phyloP scores from a whole-genome alignment of 2,797 vertebrate genomes.

The Schizothorax lantsangensis region DNA sequence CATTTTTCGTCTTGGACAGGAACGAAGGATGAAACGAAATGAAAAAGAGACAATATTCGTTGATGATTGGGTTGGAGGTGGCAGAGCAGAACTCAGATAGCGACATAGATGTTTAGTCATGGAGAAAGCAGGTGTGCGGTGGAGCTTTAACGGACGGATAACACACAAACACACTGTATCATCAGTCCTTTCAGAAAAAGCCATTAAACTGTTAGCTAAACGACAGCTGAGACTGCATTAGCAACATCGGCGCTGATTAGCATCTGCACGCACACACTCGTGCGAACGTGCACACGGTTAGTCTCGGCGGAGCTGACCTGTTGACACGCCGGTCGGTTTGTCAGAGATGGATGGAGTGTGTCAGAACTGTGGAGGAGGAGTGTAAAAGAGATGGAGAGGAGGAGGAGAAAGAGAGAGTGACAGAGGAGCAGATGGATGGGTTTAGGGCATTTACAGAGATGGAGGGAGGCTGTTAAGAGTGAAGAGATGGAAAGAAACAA shows the following conservation, averaged over 20 bases:
- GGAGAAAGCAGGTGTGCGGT: slow-evolving; percentile 58
- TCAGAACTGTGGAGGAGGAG: slow-evolving; percentile 42
- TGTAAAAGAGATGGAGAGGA: slow-evolving; percentile 49
- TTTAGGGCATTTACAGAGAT: slow-evolving; percentile 37
- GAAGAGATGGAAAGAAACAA: slow-evolving; percentile 29
- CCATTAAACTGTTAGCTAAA: slow-evolving; percentile 50
- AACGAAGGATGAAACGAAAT: slow-evolving; percentile 39
- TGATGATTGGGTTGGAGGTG: slow-evolving; percentile 44
- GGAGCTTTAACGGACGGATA: slow-evolving; percentile 19
- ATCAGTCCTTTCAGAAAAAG: slow-evolving; percentile 41
- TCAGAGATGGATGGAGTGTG: slow-evolving; percentile 51
- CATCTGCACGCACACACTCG: slow-evolving; percentile 41
- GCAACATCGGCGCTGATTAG: slow-evolving; percentile 45
- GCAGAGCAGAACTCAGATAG: slow-evolving; percentile 19
- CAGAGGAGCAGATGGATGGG: slow-evolving; percentile 42
- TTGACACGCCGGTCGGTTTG: slow-evolving; percentile 43
- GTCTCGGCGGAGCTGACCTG: slow-evolving; percentile 45
- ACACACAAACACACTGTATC: slow-evolving; percentile 37
- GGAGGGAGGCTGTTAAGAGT: slow-evolving; percentile 2
- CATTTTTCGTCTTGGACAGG: slow-evolving; percentile 14
- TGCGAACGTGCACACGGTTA: background rate
- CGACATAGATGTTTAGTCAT: slow-evolving; percentile 51
- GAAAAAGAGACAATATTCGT: slow-evolving; percentile 47
- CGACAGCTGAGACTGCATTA: slow-evolving; percentile 54
- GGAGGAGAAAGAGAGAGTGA: slow-evolving; percentile 40